phyloP scores from a whole-genome alignment of 1,140 invertebrate species.

The Cheumatopsyche charites region DNA sequence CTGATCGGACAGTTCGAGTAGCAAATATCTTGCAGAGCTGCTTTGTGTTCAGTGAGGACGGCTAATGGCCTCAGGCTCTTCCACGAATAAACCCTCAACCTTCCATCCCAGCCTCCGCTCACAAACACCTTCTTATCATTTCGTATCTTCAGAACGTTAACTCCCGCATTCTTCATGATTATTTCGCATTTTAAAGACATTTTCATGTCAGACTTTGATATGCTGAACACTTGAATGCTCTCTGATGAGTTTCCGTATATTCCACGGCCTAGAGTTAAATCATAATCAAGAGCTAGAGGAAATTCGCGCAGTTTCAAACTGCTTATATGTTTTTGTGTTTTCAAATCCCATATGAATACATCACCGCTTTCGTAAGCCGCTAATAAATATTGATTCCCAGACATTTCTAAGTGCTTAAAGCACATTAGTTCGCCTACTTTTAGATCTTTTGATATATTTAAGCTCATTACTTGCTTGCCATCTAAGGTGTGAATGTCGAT shows the following conservation, averaged over 20 bases:
- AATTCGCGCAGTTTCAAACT: conserved; percentile 67
- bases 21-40: conserved; percentile 70
- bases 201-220: conserved; percentile 63
- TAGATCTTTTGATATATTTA: conserved; percentile 52
- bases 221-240: conserved; percentile 64
- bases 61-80: conserved; percentile 76
- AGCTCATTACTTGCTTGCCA: conserved; percentile 60
- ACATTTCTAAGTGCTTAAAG: conserved; percentile 64
- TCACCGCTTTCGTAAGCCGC: conserved; percentile 71
- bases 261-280: conserved; percentile 66
- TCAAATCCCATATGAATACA: conserved; percentile 71
- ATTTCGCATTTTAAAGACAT: conserved; percentile 66
- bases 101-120: conserved; percentile 77
- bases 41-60: conserved; percentile 73
- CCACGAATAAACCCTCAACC: conserved; percentile 78
- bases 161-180: conserved; percentile 73
- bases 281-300: conserved; percentile 73
- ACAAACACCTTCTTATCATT: conserved; percentile 77
- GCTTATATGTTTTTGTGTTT: conserved; percentile 64
- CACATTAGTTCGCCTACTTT: conserved; percentile 69
- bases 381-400: conserved; percentile 62
- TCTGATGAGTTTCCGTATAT: conserved; percentile 69
- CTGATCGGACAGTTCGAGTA: conserved; percentile 68
- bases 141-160: conserved; percentile 71
- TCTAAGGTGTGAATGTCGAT: conserved; percentile 67